Evolutionary conservation across 2,888 invertebrate species (phyloP), one percentile per base, ranked within the genome.

Genomic region (Pilophorus perplexus): DNA sequence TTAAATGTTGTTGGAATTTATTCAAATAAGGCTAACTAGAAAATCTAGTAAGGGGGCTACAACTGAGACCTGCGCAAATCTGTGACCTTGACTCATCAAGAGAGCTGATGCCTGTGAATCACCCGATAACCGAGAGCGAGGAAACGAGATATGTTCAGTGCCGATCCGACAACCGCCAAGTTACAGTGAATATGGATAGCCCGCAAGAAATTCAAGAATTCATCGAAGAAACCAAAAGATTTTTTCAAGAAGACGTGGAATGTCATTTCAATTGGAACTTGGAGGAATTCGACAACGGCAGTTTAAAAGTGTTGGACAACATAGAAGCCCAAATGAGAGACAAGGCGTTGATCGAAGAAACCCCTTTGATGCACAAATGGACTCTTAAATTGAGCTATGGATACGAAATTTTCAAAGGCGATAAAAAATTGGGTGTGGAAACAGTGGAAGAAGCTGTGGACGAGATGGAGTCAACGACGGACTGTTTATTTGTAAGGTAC

Each of bases 231-330:
- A n/a, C n/a, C n/a, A n/a, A n/a, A n/a, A n/a, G n/a, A n/a, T n/a
- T n/a, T n/a, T n/a, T n/a, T n/a, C n/a, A n/a, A n/a, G n/a, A 42
- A n/a, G 42, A 42, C 22, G 4, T 20, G 20, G 12, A 44, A 12
- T 44, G 44, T 18, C 44, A 44, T 44, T 44, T 44, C n/a, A 44
- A 44, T 4, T 44, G 44, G 44, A 20, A 18, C 2, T 23, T 44
- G 10, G 20, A 20, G 2, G 1, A 44, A 12, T 5, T 44, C 10
- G 44, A 44, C n/a, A 44, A 1, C 20, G n/a, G 44, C 4, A 20
- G 23, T n/a, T 10, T 23, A 10, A 44, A 44, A 20, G 8, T 20
- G 2, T 44, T 44, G n/a, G 44, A 44, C 2, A 6, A 23, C 8
- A 18, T 44, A 6, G 20, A 44, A n/a, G 20, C 8, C 10, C 20